Evolutionary conservation across 37 sponge, comb jelly and placozoan species (phyloP), one percentile per base, ranked within the genome.

Genomic region (Beroe ovata): DNA sequence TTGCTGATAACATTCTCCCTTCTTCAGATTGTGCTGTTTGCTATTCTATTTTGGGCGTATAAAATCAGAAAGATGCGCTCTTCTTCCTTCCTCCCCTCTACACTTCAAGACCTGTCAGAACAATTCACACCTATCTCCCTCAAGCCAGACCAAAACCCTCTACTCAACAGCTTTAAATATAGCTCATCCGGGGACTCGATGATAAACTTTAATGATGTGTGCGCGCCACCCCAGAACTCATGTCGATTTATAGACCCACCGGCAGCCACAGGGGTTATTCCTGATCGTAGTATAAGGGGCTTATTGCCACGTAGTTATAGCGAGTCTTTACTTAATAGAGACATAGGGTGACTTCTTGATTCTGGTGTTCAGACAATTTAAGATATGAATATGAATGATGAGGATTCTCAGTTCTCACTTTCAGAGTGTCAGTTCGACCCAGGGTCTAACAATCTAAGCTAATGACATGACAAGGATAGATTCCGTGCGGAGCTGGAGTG

Each of bases 151-250:
- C 4, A n/a, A 8, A 28, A 21, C 23, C 23, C 63, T 6, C 18
- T 33, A 1, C 69, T 32, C 2, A 32, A 8, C 30, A 66, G 34
- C 36, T 30, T 14, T 33, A 29, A 66, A 25, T 29, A 19, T 18
- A 30, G 30, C 16, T 33, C 30, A 14, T 18, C 36, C 69, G n/a
- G n/a, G n/a, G n/a, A 8, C 84, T 35, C 84, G 23, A 40, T 32
- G 47, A 77, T 77, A 8, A 77, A 77, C 84, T 77, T 42, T 42
- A 77, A 77, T 36, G 47, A 77, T 29, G 54, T 77, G 54, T 77
- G 84, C 33, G 26, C 47, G 20, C 84, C 84, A 1, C 84, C 84
- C 19, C 54, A 34, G 33, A 66, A 66, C 35, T 66, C 69, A 0
- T 19, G 32, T 1, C 1, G 69, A 26, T 1, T 32, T 4, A 4